Base-by-base conservation (phyloP, 2,113 vertebrate genomes). In the Todiramphus chloris region DNA sequence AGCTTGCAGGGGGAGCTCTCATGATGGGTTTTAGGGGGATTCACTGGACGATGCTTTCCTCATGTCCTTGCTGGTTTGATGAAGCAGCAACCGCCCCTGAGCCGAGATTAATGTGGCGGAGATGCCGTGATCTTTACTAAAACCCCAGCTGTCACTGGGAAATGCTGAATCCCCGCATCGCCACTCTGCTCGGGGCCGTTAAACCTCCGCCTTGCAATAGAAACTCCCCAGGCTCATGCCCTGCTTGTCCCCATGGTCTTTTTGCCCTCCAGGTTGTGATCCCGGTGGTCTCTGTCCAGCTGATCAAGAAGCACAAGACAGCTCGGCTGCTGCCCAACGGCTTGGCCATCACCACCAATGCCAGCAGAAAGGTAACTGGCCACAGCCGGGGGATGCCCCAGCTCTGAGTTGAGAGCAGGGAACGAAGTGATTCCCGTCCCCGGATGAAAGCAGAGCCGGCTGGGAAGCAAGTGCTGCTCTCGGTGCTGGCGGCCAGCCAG, bases 251-350 rank as follows among this genome's bases (percentile, higher is more conserved):
- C 30, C 1, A 1, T 5, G 12, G 13, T 72, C 33, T 68, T 67
- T 64, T 10, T 89, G 24, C 74, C 5, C 60, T 10, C 19, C 60
- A 99, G 99, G 99, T 99, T 68, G 98, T 98, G 35, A 99, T 99
- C 94, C 99, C 99, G 0, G 98, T 99, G 20, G 97, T 98, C 17
- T 99, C 99, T 0, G 99, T 99, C 16, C 98, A 99, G 75, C 97
- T 99, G 96, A 98, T 99, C 74, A 99, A 99, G 96, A 99, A 99
- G 96, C 99, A 99, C 97, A 99, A 99, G 97, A 99, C 99, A 0
- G 99, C 99, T 2, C 98, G 99, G 55, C 98, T 99, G 48, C 98
- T 99, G 73, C 99, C 99, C 75, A 99, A 99, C 0, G 99, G 99
- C 81, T 97, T 99, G 96, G 99, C 98, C 69, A 99, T 99, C 97